A percentile compares a stretch with the other conserved stretches of the same genome.
Conservation (phyloP, 2,797 vertebrate species). For the Sebastes paucispinis region DNA sequence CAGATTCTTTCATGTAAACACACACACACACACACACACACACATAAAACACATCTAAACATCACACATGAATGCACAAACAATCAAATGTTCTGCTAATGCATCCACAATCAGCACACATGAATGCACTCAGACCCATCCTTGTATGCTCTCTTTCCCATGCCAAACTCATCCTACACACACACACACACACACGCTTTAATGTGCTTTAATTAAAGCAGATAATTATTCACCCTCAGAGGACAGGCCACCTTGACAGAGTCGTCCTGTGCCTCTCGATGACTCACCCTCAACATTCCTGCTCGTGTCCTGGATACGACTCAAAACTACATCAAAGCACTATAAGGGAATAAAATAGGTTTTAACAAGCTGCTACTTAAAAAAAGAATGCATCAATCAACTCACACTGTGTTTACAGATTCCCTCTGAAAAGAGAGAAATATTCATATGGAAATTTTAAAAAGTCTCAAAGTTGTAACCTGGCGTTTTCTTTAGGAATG, state of each 20-base stretch:
- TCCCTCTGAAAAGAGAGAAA: neutral
- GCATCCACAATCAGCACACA: constrained; percentile 6
- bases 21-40: neutral
- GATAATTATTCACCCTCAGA: constrained; percentile 59
- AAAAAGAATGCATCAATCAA: neutral
- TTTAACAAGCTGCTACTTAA: neutral
- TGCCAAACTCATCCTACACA: neutral
- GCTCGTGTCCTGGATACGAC: constrained; percentile 58
- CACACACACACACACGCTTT: neutral
- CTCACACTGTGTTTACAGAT: neutral
- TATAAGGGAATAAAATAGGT: neutral
- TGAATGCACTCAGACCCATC: neutral
- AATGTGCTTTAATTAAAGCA: constrained; percentile 68
- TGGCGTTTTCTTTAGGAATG: neutral
- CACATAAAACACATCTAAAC: neutral
- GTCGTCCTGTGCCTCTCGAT: constrained; percentile 38
- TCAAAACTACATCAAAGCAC: neutral
- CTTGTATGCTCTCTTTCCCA: neutral
- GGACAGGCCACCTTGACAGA: constrained; percentile 45
- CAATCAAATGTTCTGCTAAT: neutral
- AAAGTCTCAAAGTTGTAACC: neutral
- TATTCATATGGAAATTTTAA: neutral
- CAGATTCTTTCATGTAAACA: constrained; percentile 2
- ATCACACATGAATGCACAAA: constrained; percentile 3
- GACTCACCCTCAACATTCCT: constrained; percentile 57